Conservation (phyloP, 30 jellyfish, hydroid and myxozoan genomes). For the Hydractinia echinata region DNA sequence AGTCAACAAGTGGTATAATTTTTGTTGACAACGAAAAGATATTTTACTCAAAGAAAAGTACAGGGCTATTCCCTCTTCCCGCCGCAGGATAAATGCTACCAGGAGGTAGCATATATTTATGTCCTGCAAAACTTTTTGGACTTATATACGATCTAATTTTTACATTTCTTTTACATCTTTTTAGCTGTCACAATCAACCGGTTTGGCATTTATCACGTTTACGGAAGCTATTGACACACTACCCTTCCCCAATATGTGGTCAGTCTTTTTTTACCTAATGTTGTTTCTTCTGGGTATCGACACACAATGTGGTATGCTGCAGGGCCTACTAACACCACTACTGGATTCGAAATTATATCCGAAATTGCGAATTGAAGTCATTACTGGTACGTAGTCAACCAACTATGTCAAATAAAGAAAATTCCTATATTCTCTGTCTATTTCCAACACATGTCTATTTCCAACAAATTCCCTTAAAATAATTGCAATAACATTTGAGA, state of each 20-base stretch:
- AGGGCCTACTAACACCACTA: slow-evolving; percentile 89
- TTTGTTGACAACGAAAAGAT: too few species aligned
- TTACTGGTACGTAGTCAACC: slow-evolving; percentile 58
- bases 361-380: slow-evolving; percentile 66
- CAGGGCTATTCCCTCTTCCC: too few species aligned
- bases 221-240: slow-evolving; percentile 93
- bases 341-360: slow-evolving; percentile 87
- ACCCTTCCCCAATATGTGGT: slow-evolving; percentile 95
- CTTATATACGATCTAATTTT: background rate
- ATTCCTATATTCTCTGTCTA: too few species aligned
- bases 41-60: too few species aligned
- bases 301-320: slow-evolving; percentile 95
- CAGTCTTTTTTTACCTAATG: slow-evolving; percentile 81
- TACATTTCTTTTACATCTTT: background rate
- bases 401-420: too few species aligned
- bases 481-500: too few species aligned
- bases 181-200: slow-evolving; percentile 83
- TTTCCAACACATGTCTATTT: too few species aligned
- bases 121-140: background rate
- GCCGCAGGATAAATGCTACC: too few species aligned
- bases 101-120: too few species aligned
- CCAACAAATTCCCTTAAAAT: too few species aligned
- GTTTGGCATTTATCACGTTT: slow-evolving; percentile 89
- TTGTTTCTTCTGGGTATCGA: slow-evolving; percentile 84
- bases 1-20: too few species aligned